Percentiles rank a stretch among this genome's conserved stretches.
phyloP scores from a whole-genome alignment of 2,797 vertebrate species.

The Spinibarbus caldwelli region DNA sequence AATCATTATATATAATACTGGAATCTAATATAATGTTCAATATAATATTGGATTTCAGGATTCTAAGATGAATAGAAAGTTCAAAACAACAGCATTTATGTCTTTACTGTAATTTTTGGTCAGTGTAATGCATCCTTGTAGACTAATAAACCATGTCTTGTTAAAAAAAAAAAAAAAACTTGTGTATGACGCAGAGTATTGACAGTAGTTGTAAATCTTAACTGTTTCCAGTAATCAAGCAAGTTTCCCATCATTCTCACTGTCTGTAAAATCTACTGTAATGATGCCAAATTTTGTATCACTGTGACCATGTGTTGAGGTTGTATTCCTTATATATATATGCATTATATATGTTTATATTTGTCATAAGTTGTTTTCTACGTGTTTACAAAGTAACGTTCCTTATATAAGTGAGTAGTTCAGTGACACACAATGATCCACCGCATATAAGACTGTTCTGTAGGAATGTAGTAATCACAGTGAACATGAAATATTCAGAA shows the following conservation, averaged over 20 bases:
- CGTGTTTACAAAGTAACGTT: not conserved
- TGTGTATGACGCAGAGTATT: not conserved
- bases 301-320: not conserved
- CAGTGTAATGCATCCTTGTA: too few species aligned
- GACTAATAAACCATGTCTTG: too few species aligned
- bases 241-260: not conserved
- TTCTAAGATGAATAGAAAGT: too few species aligned
- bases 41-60: too few species aligned
- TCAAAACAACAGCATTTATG: too few species aligned
- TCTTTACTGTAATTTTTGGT: too few species aligned
- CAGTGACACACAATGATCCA: not conserved
- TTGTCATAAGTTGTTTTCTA: not conserved
- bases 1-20: too few species aligned
- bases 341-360: too few species aligned
- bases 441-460: not conserved
- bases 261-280: not conserved
- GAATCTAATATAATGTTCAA: too few species aligned
- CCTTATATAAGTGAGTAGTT: not conserved
- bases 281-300: not conserved
- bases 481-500: not conserved
- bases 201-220: not conserved
- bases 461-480: not conserved
- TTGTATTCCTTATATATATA: not conserved
- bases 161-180: fast-evolving
- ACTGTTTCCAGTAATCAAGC: not conserved